A percentile compares a stretch with the other conserved stretches of the same genome.
Evolutionary conservation across 2,797 vertebrate species (phyloP).

Genomic region (Gorsachius magnificus): DNA sequence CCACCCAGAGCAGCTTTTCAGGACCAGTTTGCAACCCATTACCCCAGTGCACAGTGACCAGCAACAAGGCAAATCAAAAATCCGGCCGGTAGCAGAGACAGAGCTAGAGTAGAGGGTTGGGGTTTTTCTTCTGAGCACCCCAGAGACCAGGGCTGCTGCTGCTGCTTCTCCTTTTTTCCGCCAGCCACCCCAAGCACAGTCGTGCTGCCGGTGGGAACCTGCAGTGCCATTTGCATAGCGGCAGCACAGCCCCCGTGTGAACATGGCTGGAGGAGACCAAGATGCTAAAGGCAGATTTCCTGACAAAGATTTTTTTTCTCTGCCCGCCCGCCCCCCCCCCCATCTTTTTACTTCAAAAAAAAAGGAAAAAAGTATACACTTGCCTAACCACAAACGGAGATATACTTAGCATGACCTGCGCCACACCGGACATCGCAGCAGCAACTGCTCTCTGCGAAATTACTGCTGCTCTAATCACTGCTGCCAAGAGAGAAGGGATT

Average conservation of each 20-base stretch:
- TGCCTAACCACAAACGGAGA: not conserved
- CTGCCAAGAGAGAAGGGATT: not conserved
- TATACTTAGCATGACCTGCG: not conserved
- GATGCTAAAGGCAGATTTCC: conserved; percentile 36
- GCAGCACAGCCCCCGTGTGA: not conserved
- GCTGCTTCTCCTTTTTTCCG: conserved; percentile 48
- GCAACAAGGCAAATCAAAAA: not conserved
- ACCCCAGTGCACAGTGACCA: fast-evolving
- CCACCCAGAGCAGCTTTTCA: not conserved
- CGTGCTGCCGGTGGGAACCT: conserved; percentile 1
- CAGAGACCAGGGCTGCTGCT: not conserved
- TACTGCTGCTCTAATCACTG: not conserved
- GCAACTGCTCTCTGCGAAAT: not conserved
- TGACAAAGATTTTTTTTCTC: not conserved
- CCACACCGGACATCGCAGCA: not conserved
- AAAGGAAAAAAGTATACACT: not conserved
- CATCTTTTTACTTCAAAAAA: not conserved
- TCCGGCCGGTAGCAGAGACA: not conserved
- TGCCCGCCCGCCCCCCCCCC: no score
- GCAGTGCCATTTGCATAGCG: conserved; percentile 15
- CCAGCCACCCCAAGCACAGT: not conserved
- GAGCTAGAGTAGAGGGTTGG: not conserved
- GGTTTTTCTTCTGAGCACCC: not conserved
- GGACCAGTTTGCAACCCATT: not conserved
- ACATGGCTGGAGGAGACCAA: not conserved